Percentiles rank a stretch among this genome's conserved stretches.
Evolutionary conservation across 2,797 vertebrate genomes (phyloP).

Genomic region (Fratercula arctica): DNA sequence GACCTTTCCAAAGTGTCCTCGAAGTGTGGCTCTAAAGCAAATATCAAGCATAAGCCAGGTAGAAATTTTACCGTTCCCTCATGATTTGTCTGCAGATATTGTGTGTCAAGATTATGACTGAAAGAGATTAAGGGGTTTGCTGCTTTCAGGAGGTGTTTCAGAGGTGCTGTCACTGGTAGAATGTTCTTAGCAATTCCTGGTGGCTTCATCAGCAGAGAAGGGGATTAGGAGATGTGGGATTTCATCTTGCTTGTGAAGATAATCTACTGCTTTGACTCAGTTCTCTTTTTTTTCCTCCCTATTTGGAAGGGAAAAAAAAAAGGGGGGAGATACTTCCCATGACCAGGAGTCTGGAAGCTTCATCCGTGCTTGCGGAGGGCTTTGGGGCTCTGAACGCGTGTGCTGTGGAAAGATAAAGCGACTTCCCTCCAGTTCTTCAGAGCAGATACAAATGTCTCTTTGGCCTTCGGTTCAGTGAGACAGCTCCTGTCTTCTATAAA

Average conservation of each 20-base stretch:
- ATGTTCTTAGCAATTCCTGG: background rate
- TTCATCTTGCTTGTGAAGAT: background rate
- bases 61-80: background rate
- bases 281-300: background rate
- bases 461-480: background rate
- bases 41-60: conserved; percentile 94
- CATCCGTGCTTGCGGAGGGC: background rate
- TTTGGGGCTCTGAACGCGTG: background rate
- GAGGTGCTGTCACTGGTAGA: background rate
- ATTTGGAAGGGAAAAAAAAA: too few species aligned
- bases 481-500: background rate
- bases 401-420: background rate
- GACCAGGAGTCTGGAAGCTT: background rate
- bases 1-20: conserved; percentile 93
- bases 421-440: background rate
- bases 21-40: conserved; percentile 93
- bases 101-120: background rate
- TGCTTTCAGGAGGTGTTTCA: background rate
- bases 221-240: background rate
- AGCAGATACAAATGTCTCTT: background rate
- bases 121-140: background rate
- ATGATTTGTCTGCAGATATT: rapidly evolving
- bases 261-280: background rate
- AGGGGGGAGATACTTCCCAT: too few species aligned
- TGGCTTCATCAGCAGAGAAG: background rate